Base-by-base conservation (phyloP, 2,888 invertebrate genomes). In the Dasysyrphus albostriatus region DNA sequence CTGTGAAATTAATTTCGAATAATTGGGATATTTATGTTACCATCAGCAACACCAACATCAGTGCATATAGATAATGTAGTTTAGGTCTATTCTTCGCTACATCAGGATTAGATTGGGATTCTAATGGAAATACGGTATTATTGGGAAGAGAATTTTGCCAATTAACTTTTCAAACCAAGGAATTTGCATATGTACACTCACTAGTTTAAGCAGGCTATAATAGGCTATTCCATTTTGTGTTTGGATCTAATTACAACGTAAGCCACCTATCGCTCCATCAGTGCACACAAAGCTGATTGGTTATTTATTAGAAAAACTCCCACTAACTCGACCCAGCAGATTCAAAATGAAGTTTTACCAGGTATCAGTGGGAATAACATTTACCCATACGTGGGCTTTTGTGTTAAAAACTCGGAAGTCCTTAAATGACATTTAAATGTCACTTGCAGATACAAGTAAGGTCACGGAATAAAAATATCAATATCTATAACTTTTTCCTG, bases 1-100 rank as follows among this genome's bases (percentile, higher is more conserved):
- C 80, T 32, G 19, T 8, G 51, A 76, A 84, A 81, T 76, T 84
- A 84, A 81, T 81, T 76, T 81, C 72, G 39, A 81, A 76, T 84
- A 80, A 80, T 80, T 75, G 47, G 42, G 24, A 70, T 63, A 75
- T 80, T 80, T 84, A 84, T 75, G 61, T 34, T 34, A 58, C n/a
- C 16, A 65, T n/a, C 44, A 47, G 10, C 54, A 54, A 0, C 14
- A 54, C 14, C 14, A 16, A 8, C 32, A 32, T 32, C 19, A n/a
- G n/a, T n/a, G 10, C 10, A 44, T 58, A 16, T 19, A 19, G 9
- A 4, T 10, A 49, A 1, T 10, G n/a, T 32, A 32, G 32, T 6
- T 32, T 2, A 32, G 32, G 2, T 16, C 4, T 9, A 54, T 54
- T 14, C n/a, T 14, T 29, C 4, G 19, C 9, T 61, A 9, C 10